Percentiles rank a stretch among this genome's conserved stretches.
These are phyloP conservation scores for Drosophila testacea DNA, from an alignment of 2,888 invertebrate species.

Conservation along the genomic window DNA sequence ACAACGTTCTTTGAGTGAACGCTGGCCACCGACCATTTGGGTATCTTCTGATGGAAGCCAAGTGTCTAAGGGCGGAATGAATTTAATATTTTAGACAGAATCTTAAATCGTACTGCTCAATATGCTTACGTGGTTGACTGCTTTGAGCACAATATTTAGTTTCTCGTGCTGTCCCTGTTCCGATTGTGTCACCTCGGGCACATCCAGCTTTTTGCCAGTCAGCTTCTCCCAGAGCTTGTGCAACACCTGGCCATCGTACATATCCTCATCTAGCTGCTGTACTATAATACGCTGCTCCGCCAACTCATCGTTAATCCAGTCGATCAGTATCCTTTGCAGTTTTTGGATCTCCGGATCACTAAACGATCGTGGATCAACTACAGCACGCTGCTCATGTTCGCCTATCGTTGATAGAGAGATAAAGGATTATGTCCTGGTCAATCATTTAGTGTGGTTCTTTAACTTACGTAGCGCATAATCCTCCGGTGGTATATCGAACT, in stretches of 20 bases:
- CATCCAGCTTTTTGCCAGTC: slow-evolving; percentile 95
- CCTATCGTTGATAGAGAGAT: slow-evolving; percentile 86
- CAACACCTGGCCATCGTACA: slow-evolving; percentile 97
- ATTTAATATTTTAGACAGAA: too few relatives aligned
- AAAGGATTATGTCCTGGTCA: not conserved
- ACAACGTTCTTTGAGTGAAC: slow-evolving; percentile 98
- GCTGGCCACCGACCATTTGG: slow-evolving; percentile 98
- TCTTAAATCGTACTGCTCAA: accelerated
- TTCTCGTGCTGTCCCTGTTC: slow-evolving; percentile 99
- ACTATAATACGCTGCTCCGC: slow-evolving; percentile 98
- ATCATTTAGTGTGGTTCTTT: not conserved
- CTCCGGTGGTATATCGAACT: slow-evolving; percentile 95
- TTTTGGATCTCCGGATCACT: slow-evolving; percentile 95
- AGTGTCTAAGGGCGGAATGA: slow-evolving; percentile 86
- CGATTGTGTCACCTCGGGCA: slow-evolving; percentile 99
- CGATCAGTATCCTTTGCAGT: slow-evolving; percentile 93
- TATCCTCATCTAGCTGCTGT: slow-evolving; percentile 97
- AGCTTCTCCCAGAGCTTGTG: slow-evolving; percentile 93
- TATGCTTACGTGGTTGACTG: slow-evolving; percentile 91
- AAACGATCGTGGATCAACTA: slow-evolving; percentile 95
- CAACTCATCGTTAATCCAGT: slow-evolving; percentile 99
- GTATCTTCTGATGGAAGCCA: slow-evolving; percentile 90
- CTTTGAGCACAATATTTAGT: slow-evolving; percentile 93
- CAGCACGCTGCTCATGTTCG: slow-evolving; percentile 98
- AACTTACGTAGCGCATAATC: slow-evolving; percentile 94